These are phyloP conservation scores for Rutpela maculata DNA, from an alignment of 2,888 invertebrate species.

Conservation along the genomic window DNA sequence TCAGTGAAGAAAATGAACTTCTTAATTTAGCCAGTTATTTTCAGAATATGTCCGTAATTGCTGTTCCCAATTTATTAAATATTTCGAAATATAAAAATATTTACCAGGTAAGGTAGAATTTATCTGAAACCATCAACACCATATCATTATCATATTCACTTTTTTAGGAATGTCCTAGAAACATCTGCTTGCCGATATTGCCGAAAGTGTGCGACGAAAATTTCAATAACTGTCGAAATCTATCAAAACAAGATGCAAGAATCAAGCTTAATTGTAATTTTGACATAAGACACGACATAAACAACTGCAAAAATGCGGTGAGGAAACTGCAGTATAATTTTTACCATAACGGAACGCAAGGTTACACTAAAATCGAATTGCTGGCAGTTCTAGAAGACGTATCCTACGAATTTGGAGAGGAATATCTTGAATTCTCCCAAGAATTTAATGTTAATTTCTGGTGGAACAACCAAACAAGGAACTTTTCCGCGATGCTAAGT, in stretches of 20 bases:
- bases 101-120: conserved; percentile 60
- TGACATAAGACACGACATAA: conserved; percentile 53
- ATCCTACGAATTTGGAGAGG: conserved; percentile 56
- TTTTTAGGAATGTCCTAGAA: conserved; percentile 69
- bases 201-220: conserved; percentile 65
- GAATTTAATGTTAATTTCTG: conserved; percentile 66
- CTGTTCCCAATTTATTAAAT: conserved; percentile 63
- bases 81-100: conserved; percentile 59
- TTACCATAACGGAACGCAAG: conserved; percentile 73
- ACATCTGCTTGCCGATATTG: conserved; percentile 67
- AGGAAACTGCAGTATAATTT: conserved; percentile 68
- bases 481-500: conserved; percentile 74
- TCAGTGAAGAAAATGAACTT: conserved; percentile 65
- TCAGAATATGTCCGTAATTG: conserved; percentile 64
- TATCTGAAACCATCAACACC: background rate
- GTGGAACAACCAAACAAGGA: conserved; percentile 66
- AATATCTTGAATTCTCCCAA: conserved; percentile 58
- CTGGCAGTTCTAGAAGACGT: conserved; percentile 63
- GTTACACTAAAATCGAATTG: conserved; percentile 70
- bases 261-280: conserved; percentile 56
- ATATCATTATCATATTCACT: too few relatives aligned
- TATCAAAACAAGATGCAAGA: conserved; percentile 53
- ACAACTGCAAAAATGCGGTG: conserved; percentile 68
- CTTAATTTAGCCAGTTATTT: conserved; percentile 70
- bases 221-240: conserved; percentile 63